Percentiles rank a stretch among this genome's conserved stretches.
These are phyloP conservation scores for Scaptomyza reducta DNA, from an alignment of 2,888 invertebrate species.

Conservation along the genomic window DNA sequence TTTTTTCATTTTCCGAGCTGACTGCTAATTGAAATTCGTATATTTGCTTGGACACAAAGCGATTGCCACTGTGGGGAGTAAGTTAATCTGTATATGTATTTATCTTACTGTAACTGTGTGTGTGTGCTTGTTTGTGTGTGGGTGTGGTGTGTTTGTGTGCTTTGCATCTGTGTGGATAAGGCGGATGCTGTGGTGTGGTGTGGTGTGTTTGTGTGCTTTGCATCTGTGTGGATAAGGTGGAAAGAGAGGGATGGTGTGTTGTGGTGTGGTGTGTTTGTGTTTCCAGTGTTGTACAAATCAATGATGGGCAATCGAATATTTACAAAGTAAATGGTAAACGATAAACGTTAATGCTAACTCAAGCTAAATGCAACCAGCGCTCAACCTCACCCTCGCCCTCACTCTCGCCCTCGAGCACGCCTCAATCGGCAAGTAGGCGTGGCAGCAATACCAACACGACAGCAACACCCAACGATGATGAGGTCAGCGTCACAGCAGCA, in stretches of 20 bases:
- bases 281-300: constrained; percentile 20
- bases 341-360: constrained; percentile 61
- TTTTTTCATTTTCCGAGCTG: constrained; percentile 2
- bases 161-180: too few species aligned
- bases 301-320: constrained; percentile 67
- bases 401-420: constrained; percentile 6
- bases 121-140: too few species aligned
- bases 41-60: constrained; percentile 51
- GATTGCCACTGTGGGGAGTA: constrained; percentile 24
- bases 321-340: constrained; percentile 67
- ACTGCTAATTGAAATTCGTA: constrained; percentile 45
- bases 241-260: constrained; percentile 1
- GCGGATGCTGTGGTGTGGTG: too few species aligned
- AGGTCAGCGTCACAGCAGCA: constrained; percentile 49
- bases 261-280: constrained; percentile 15
- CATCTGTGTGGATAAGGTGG: constrained; percentile 7
- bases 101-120: constrained; percentile 3
- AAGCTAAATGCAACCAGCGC: constrained; percentile 64
- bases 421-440: constrained; percentile 47
- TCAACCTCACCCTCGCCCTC: constrained; percentile 7
- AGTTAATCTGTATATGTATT: background rate
- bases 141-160: too few species aligned
- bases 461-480: constrained; percentile 21
- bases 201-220: too few species aligned
- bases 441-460: constrained; percentile 45